Evolutionary conservation across 2,113 vertebrate species (phyloP).

Genomic region (Solenodon paradoxus): DNA sequence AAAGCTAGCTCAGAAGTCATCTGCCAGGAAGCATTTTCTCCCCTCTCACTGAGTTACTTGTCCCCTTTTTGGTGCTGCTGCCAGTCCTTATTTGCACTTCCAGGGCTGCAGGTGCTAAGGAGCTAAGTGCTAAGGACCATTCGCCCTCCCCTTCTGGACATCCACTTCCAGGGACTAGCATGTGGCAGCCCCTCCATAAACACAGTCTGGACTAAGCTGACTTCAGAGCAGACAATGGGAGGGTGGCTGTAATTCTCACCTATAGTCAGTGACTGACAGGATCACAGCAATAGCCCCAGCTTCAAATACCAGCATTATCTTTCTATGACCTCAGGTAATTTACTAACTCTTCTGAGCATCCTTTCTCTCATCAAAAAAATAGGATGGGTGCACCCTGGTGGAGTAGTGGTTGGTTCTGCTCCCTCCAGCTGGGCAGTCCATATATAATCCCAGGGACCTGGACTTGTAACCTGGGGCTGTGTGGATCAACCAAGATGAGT

Average conservation of each 20-base stretch:
- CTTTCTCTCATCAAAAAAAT: background rate
- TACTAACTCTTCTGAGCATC: background rate
- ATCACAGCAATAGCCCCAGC: background rate
- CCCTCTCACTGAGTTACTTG: background rate
- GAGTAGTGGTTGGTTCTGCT: too few species aligned
- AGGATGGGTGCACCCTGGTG: too few species aligned
- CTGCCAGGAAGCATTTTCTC: background rate
- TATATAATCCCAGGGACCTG: too few species aligned
- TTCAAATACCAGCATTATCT: background rate
- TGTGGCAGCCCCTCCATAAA: rapidly evolving
- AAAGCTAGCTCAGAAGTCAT: background rate
- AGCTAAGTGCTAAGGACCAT: background rate
- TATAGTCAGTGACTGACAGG: background rate
- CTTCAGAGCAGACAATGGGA: background rate
- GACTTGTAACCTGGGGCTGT: too few species aligned
- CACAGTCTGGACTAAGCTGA: background rate
- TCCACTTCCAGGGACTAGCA: background rate
- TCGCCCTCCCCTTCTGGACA: background rate
- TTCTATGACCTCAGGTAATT: background rate
- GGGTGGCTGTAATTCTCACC: too few species aligned
- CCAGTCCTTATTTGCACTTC: background rate
- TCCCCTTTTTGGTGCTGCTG: too few species aligned
- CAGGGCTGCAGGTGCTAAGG: too few species aligned
- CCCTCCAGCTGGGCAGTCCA: too few species aligned
- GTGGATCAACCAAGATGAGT: too few species aligned